Conservation (phyloP, 2,797 vertebrate genomes). For the Acipenser transmontanus region DNA sequence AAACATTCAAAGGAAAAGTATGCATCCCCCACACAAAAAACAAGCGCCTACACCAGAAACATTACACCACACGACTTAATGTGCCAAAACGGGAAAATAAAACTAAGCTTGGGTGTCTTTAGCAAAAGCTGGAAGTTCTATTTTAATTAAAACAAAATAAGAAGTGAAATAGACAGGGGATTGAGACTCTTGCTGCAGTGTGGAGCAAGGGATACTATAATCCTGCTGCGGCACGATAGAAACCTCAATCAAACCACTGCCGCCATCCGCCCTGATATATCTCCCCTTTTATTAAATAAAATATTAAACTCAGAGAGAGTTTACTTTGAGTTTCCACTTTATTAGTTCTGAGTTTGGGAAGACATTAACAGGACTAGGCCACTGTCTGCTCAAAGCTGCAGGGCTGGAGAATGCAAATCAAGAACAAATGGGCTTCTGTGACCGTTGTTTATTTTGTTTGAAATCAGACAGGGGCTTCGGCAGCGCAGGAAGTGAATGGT, state of each 20-base stretch:
- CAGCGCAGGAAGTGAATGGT: no score
- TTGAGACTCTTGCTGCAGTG: constrained; percentile 34
- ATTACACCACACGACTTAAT: constrained; percentile 13
- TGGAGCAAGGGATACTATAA: constrained; percentile 54
- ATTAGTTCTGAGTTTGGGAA: not conserved
- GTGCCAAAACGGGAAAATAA: constrained; percentile 35
- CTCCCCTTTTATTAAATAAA: not conserved
- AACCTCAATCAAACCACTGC: not conserved
- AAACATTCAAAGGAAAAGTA: constrained; percentile 30
- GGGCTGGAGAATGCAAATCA: not conserved
- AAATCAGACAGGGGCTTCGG: no score
- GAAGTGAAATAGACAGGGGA: constrained; percentile 36
- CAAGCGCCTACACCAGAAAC: constrained; percentile 17
- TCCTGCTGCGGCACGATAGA: constrained; percentile 54
- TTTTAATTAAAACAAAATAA: constrained; percentile 64
- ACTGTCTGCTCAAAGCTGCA: constrained; percentile 10
- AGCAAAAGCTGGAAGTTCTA: constrained; percentile 45
- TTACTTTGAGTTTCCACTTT: not conserved
- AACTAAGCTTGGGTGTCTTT: constrained; percentile 31
- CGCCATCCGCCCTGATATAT: not conserved
- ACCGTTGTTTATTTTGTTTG: constrained; percentile 2
- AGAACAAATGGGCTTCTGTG: not conserved
- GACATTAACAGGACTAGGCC: not conserved
- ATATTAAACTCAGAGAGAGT: not conserved
- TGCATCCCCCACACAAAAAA: not conserved